These are phyloP conservation scores for Drosophila nr. fundita DNA, from an alignment of 2,888 invertebrate species.

Conservation along the genomic window DNA sequence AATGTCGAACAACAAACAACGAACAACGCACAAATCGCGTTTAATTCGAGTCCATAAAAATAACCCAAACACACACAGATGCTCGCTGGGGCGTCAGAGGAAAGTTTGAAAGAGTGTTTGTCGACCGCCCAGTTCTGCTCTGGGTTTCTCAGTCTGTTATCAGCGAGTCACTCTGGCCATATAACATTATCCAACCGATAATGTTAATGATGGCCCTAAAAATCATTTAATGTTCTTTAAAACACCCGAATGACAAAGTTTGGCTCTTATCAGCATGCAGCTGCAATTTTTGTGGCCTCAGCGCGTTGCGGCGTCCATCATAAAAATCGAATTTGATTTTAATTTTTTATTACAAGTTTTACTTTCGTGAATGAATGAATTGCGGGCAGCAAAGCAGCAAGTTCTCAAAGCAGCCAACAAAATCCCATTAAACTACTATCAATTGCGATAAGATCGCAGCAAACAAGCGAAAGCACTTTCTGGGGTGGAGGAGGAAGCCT, in stretches of 20 bases:
- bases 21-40: constrained; percentile 57
- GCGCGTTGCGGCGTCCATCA: constrained; percentile 43
- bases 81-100: constrained; percentile 59
- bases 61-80: constrained; percentile 1
- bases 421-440: constrained; percentile 51
- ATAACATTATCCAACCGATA: constrained; percentile 50
- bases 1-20: constrained; percentile 49
- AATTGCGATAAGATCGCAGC: constrained; percentile 53
- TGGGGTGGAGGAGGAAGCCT: constrained; percentile 9
- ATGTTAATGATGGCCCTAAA: constrained; percentile 74
- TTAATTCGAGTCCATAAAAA: constrained; percentile 63
- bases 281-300: constrained; percentile 61
- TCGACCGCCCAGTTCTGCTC: constrained; percentile 29
- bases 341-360: constrained; percentile 72
- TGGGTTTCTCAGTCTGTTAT: constrained; percentile 24
- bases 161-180: constrained; percentile 15
- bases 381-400: constrained; percentile 12
- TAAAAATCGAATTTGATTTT: constrained; percentile 71
- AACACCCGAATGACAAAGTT: constrained; percentile 53
- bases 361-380: constrained; percentile 59
- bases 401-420: constrained; percentile 6
- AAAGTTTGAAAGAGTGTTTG: constrained; percentile 52
- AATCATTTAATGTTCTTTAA: constrained; percentile 60
- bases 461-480: constrained; percentile 75
- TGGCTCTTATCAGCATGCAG: constrained; percentile 26